phyloP scores from a whole-genome alignment of 2,113 vertebrate species.

The Pitta sordida region DNA sequence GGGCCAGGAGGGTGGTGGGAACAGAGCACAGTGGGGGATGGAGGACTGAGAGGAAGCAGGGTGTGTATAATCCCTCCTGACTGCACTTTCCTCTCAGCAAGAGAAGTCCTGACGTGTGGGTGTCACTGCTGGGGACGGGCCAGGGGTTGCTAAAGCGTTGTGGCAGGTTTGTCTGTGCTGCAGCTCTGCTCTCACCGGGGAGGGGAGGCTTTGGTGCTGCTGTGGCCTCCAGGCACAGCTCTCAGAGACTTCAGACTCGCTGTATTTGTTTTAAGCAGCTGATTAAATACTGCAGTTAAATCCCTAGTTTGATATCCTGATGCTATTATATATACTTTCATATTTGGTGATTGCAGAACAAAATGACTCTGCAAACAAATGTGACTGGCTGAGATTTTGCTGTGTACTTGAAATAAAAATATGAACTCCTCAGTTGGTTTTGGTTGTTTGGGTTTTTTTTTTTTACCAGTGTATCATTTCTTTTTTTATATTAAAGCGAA shows the following conservation, averaged over 20 bases:
- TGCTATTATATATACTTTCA: not conserved
- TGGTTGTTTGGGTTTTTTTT: not conserved
- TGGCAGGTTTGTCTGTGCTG: not conserved
- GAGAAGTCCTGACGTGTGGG: not conserved
- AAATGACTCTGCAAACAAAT: not conserved
- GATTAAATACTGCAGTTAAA: not conserved
- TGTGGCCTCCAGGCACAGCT: not conserved
- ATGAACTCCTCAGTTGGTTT: not conserved
- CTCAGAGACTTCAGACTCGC: not conserved
- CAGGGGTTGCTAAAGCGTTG: not conserved
- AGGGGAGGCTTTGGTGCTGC: not conserved
- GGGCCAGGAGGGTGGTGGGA: not conserved
- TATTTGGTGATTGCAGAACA: not conserved
- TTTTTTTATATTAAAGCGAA: not conserved
- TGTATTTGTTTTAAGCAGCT: not conserved
- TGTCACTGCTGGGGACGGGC: not conserved
- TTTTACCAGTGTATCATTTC: not conserved
- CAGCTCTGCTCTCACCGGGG: not conserved
- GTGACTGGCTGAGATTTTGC: not conserved
- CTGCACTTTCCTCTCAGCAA: not conserved
- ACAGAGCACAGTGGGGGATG: fast-evolving
- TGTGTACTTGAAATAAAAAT: not conserved
- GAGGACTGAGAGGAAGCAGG: not conserved
- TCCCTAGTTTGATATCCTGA: not conserved
- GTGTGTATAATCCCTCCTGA: not conserved